Percentiles rank a stretch among this genome's conserved stretches.
These are phyloP conservation scores for Drosophila greeni DNA, from an alignment of 2,888 invertebrate species.

Conservation along the genomic window DNA sequence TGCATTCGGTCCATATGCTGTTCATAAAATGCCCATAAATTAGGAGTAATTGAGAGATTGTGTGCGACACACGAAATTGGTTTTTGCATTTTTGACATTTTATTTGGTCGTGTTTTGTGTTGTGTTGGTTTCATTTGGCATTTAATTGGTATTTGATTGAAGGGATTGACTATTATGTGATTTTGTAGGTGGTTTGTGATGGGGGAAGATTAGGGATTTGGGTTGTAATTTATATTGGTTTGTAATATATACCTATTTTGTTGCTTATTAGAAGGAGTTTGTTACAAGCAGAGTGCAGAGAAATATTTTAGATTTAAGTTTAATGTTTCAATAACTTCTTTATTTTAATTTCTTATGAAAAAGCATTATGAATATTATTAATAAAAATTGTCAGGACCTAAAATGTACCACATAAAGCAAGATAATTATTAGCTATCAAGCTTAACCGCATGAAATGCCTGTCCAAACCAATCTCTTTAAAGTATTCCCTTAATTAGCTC, in stretches of 20 bases:
- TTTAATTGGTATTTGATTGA: conserved; percentile 10
- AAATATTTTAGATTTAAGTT: not conserved
- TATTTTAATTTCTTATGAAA: fast-evolving
- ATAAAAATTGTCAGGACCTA: not conserved
- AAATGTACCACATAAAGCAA: not conserved
- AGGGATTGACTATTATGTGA: not conserved
- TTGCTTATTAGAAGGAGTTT: not conserved
- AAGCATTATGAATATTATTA: not conserved
- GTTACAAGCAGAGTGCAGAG: not conserved
- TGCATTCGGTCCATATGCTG: conserved; percentile 26
- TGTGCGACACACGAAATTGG: conserved; percentile 13
- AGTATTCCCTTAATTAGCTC: not conserved
- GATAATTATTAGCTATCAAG: not conserved
- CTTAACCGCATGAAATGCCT: not conserved
- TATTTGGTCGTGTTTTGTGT: conserved; percentile 9
- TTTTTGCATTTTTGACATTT: conserved; percentile 22
- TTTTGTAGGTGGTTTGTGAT: not conserved
- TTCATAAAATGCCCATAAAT: conserved; percentile 32
- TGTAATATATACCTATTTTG: not conserved
- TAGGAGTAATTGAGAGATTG: conserved; percentile 36
- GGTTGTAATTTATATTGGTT: not conserved
- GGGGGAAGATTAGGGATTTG: not conserved
- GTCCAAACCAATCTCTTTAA: too few relatives aligned
- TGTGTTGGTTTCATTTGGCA: conserved; percentile 3
- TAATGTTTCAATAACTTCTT: not conserved